Base-by-base conservation (phyloP, 2,113 vertebrate genomes). In the Cryptomyrus ogoouensis region DNA sequence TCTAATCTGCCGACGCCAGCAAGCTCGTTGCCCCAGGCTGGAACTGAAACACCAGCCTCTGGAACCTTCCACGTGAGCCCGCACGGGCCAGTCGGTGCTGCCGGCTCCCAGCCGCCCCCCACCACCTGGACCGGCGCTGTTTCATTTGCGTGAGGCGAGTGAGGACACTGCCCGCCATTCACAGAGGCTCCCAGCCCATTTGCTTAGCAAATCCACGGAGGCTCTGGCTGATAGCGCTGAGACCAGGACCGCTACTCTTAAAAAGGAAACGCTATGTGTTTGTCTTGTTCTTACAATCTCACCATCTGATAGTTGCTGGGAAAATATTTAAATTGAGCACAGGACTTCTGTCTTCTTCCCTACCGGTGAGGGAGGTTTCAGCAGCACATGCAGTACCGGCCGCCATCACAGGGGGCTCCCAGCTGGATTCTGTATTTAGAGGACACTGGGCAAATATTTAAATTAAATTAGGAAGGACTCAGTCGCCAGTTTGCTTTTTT, bases 281-380 rank as follows among this genome's bases (percentile, higher is more conserved):
- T 88, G 88, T 88, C 87, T 62, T 91, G 52, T 58, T 87, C 90
- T 70, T 70, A 70, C 62, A 35, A 35, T 35, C 31, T 35, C 39
- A 24, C 88, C 56, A 87, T 93, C 91, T 87, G 89, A 92, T 92
- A 92, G 90, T 91, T 83, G 70, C 58, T 88, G 5, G 87, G 84
- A 92, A 92, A 91, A 91, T 91, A 93, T 93, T 93, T 87, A 90
- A 91, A 92, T 91, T 46, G 49, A n/a, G 46, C 52, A 27, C 89
- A 83, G 46, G 42, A 3, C 83, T 91, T n/a, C 24, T 62, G 90
- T 90, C 24, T 89, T 85, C 62, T 85, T 58, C 62, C 47, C 39
- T 83, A 7, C 88, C 49, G 74, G 31, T 62, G 44, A 19, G 85
- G 90, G 74, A 35, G 87, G 2, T 62, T 91, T 90, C 83, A 66